A percentile compares a stretch with the other conserved stretches of the same genome.
Evolutionary conservation across 2,888 invertebrate species (phyloP).

Genomic region (Ametastegia equiseti): DNA sequence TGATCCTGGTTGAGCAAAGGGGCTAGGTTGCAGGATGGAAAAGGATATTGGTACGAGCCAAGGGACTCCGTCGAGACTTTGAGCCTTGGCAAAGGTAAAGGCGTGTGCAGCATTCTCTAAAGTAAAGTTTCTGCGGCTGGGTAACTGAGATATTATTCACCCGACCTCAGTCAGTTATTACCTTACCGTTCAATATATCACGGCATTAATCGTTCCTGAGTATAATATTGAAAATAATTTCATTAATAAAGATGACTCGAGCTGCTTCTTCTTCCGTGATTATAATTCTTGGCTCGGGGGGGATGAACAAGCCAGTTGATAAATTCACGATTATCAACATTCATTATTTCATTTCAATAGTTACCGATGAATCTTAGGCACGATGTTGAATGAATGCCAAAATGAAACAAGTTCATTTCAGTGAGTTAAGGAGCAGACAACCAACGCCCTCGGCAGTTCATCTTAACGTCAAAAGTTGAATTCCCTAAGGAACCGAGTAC

Average conservation of each 20-base stretch:
- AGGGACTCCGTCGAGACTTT: neutral
- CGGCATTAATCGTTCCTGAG: slow-evolving; percentile 14
- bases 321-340: too few relatives aligned
- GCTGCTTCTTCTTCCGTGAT: neutral
- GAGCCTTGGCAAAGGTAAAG: neutral
- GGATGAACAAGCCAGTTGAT: too few relatives aligned
- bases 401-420: neutral
- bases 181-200: slow-evolving; percentile 51
- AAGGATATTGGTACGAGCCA: slow-evolving; percentile 31
- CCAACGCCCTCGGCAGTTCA: neutral
- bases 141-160: slow-evolving; percentile 59
- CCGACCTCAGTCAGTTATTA: slow-evolving; percentile 55
- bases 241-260: slow-evolving; percentile 20
- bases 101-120: slow-evolving; percentile 31
- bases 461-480: slow-evolving; percentile 37
- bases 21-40: slow-evolving; percentile 21
- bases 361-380: too few relatives aligned
- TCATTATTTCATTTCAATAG: too few relatives aligned
- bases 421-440: neutral
- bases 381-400: too few relatives aligned
- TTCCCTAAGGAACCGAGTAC: neutral
- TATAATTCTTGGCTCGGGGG: neutral
- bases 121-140: slow-evolving; percentile 57
- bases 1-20: slow-evolving; percentile 18
- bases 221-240: slow-evolving; percentile 41